Conservation (phyloP, 2,113 vertebrate genomes). For the Orthonyx spaldingii region DNA sequence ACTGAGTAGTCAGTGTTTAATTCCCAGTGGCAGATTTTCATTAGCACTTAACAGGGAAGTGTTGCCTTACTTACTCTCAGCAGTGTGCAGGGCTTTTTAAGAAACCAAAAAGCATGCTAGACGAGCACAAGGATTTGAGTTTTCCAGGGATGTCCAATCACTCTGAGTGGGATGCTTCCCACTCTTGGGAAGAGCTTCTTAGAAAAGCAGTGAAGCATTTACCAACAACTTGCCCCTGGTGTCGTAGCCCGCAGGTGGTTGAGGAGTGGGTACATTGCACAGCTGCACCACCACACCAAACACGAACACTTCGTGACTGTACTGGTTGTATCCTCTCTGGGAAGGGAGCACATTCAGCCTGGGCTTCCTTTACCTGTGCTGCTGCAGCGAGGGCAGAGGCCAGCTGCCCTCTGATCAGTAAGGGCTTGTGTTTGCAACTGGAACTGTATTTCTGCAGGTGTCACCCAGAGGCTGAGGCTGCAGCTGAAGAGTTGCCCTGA, state of each 20-base stretch:
- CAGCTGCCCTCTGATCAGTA: background rate
- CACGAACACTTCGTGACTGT: accelerated
- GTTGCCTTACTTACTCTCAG: background rate
- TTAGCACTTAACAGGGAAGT: background rate
- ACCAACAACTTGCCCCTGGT: background rate
- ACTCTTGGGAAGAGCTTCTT: background rate
- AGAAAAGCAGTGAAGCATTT: background rate
- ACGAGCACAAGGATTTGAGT: background rate
- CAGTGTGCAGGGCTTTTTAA: background rate
- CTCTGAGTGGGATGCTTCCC: too few relatives aligned
- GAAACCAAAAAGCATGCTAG: background rate
- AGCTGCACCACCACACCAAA: background rate
- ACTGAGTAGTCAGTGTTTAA: background rate
- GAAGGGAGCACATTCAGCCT: background rate
- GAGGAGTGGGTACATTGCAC: background rate
- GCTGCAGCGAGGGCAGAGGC: background rate
- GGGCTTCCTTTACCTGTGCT: background rate
- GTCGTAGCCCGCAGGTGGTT: background rate
- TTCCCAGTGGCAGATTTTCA: background rate
- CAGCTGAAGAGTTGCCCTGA: background rate
- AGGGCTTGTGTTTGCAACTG: background rate
- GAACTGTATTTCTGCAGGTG: background rate
- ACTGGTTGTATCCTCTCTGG: accelerated
- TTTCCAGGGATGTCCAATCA: background rate
- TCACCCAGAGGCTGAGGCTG: background rate